Percentiles rank a stretch among this genome's conserved stretches.
phyloP scores from a whole-genome alignment of 1,140 invertebrate genomes.

The Anadara kagoshimensis region DNA sequence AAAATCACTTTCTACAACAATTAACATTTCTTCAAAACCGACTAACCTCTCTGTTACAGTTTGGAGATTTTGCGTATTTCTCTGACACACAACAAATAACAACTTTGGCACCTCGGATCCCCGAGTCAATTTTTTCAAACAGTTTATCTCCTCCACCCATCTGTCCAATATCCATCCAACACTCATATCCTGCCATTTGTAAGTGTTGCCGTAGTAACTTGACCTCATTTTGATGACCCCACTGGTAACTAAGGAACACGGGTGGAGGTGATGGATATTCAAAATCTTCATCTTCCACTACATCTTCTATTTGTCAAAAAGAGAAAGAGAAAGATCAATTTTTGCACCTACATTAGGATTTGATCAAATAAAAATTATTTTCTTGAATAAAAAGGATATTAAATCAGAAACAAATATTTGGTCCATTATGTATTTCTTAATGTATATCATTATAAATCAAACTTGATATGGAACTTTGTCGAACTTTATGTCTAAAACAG shows the following conservation, averaged over 20 bases:
- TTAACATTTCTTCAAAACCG: not conserved
- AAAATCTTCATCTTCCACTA: conserved; percentile 63
- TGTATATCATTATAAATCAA: no score
- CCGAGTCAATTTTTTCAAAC: conserved; percentile 67
- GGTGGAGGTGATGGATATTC: conserved; percentile 61
- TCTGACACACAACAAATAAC: conserved; percentile 65
- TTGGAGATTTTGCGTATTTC: conserved; percentile 68
- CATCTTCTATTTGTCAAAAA: conserved; percentile 26
- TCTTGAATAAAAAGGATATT: no score
- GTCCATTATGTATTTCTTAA: no score
- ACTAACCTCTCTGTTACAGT: conserved; percentile 72
- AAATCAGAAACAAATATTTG: no score
- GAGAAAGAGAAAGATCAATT: no score
- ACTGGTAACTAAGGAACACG: conserved; percentile 71
- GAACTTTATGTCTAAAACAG: no score
- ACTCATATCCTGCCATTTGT: conserved; percentile 62
- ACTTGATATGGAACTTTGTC: no score
- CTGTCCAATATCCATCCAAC: conserved; percentile 72
- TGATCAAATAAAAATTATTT: no score
- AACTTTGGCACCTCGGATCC: conserved; percentile 65
- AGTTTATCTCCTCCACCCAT: conserved; percentile 72
- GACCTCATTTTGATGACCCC: conserved; percentile 67
- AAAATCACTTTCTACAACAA: no score
- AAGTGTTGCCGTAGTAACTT: conserved; percentile 63
- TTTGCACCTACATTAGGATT: no score